A percentile compares a stretch with the other conserved stretches of the same genome.
phyloP scores from a whole-genome alignment of 2,888 invertebrate species.

The Lathronympha strigana region DNA sequence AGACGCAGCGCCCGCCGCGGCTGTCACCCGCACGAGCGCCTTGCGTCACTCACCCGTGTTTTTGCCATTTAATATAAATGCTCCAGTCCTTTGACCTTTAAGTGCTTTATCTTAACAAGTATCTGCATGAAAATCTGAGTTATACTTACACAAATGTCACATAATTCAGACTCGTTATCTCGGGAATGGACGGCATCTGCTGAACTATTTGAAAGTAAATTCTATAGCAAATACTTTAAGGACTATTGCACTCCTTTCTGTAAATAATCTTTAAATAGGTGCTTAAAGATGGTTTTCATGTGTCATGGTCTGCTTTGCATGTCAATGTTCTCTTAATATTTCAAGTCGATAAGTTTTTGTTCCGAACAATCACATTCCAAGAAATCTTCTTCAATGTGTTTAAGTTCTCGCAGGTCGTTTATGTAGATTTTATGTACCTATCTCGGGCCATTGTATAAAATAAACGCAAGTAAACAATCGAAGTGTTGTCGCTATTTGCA shows the following conservation, averaged over 20 bases:
- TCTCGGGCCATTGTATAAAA: slow-evolving; percentile 7
- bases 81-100: slow-evolving; percentile 37
- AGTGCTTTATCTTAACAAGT: slow-evolving; percentile 28
- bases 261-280: neutral
- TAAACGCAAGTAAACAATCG: slow-evolving; percentile 28
- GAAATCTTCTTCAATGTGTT: slow-evolving; percentile 29
- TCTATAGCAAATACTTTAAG: slow-evolving; percentile 21
- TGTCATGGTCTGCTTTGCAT: slow-evolving; percentile 4
- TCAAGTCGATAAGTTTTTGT: slow-evolving; percentile 21
- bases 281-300: neutral
- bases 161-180: slow-evolving; percentile 19
- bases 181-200: slow-evolving; percentile 6
- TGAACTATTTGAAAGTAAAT: slow-evolving; percentile 20
- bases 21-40: slow-evolving; percentile 40
- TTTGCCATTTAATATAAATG: slow-evolving; percentile 40
- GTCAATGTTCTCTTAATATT: slow-evolving; percentile 3
- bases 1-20: slow-evolving; percentile 23
- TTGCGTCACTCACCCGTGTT: slow-evolving; percentile 43
- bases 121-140: slow-evolving; percentile 26
- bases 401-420: slow-evolving; percentile 18
- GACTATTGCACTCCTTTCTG: neutral
- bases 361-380: slow-evolving; percentile 16
- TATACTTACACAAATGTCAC: slow-evolving; percentile 22
- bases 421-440: slow-evolving; percentile 25
- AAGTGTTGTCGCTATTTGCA: slow-evolving; percentile 19